These are phyloP conservation scores for Lagodon rhomboides DNA, from an alignment of 2,797 vertebrate genomes.

Conservation along the genomic window DNA sequence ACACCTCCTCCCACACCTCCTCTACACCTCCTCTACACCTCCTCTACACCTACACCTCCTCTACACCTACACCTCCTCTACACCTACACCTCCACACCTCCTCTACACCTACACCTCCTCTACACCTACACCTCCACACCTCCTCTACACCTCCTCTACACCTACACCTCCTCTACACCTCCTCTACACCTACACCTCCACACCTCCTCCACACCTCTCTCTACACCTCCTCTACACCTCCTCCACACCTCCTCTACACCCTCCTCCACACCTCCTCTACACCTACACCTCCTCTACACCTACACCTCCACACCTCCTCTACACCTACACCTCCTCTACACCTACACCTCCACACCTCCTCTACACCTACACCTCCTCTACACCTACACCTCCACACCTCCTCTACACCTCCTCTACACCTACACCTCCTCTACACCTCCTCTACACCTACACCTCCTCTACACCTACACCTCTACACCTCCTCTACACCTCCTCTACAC, in stretches of 20 bases:
- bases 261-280: neutral
- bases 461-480: too few species aligned
- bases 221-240: neutral
- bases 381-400: too few species aligned
- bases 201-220: too few species aligned
- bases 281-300: neutral
- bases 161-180: neutral
- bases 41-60: neutral
- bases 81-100: neutral
- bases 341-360: neutral
- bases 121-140: neutral
- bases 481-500: too few species aligned
- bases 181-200: neutral
- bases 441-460: neutral
- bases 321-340: neutral
- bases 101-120: neutral
- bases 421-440: neutral
- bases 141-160: too few species aligned
- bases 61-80: neutral
- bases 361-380: neutral
- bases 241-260: neutral
- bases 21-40: neutral
- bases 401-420: neutral
- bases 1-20: too few species aligned
- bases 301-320: neutral